These are phyloP conservation scores for Kryptopterus vitreolus DNA, from an alignment of 2,797 vertebrate species.

Conservation along the genomic window DNA sequence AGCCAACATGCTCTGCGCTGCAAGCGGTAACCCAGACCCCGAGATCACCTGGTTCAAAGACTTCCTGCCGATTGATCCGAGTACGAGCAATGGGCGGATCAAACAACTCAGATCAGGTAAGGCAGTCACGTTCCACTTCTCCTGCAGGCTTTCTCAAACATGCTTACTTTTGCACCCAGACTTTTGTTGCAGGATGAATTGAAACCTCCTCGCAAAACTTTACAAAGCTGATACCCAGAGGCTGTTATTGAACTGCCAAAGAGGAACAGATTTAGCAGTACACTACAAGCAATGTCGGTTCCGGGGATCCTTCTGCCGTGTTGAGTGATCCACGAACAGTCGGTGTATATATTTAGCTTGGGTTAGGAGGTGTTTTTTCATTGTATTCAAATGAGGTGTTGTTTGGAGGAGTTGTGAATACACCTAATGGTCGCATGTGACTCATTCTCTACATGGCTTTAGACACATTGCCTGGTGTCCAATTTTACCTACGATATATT, in stretches of 20 bases:
- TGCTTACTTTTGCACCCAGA: constrained; percentile 5
- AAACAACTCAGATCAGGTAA: constrained; percentile 97
- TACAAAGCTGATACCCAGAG: constrained; percentile 28
- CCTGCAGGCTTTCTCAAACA: constrained; percentile 4
- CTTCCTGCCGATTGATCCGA: constrained; percentile 94
- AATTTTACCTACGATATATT: neutral
- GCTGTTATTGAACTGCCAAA: constrained; percentile 52
- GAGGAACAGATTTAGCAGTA: constrained; percentile 31
- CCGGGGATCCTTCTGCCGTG: neutral
- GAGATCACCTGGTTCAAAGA: constrained; percentile 99
- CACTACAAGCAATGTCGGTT: constrained; percentile 12
- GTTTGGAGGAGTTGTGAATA: neutral
- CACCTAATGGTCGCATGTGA: neutral
- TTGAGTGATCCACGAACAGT: constrained; percentile 29
- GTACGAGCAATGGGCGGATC: constrained; percentile 89
- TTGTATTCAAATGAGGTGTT: constrained; percentile 32
- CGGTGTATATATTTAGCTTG: constrained; percentile 39
- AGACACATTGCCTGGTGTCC: neutral
- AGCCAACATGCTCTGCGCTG: constrained; percentile 96
- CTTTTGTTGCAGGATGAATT: constrained; percentile 18
- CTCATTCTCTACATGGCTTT: neutral
- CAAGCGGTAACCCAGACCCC: constrained; percentile 95
- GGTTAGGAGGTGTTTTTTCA: constrained; percentile 46
- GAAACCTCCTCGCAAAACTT: constrained; percentile 11
- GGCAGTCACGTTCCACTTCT: constrained; percentile 37